A percentile compares a stretch with the other conserved stretches of the same genome.
These are phyloP conservation scores for Lethrus apterus DNA, from an alignment of 1,140 invertebrate genomes.

Conservation along the genomic window DNA sequence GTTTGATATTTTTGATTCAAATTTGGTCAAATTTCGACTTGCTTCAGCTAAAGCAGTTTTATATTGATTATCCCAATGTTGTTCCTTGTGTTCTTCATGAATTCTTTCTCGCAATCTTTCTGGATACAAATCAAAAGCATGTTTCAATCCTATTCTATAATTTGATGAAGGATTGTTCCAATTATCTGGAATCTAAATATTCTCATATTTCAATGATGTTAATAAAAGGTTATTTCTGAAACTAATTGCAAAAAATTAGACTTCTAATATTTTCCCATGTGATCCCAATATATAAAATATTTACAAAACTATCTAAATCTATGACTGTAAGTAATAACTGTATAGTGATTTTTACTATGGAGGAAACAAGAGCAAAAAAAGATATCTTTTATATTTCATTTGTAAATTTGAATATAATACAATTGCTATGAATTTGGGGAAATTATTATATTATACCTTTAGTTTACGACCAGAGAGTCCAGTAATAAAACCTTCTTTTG, in stretches of 20 bases:
- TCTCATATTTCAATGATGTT: too few species aligned
- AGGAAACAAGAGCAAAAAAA: too few species aligned
- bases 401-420: too few species aligned
- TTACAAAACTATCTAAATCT: too few species aligned
- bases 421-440: too few species aligned
- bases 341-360: too few species aligned
- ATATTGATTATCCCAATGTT: slow-evolving; percentile 77
- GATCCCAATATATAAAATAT: too few species aligned
- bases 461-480: slow-evolving; percentile 84
- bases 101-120: slow-evolving; percentile 74
- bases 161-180: slow-evolving; percentile 81
- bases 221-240: not conserved
- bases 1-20: slow-evolving; percentile 45
- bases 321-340: too few species aligned
- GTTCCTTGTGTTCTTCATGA: slow-evolving; percentile 74
- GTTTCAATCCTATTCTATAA: slow-evolving; percentile 81
- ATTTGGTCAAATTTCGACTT: slow-evolving; percentile 62
- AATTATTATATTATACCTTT: slow-evolving; percentile 53
- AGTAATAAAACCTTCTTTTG: slow-evolving; percentile 65
- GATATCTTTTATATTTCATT: too few species aligned
- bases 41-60: slow-evolving; percentile 72
- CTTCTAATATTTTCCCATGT: too few species aligned
- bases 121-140: slow-evolving; percentile 81
- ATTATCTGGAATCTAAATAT: slow-evolving; percentile 66
- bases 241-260: too few species aligned